Evolutionary conservation across 1,140 invertebrate genomes (phyloP).

Genomic region (Papilio glaucus): DNA sequence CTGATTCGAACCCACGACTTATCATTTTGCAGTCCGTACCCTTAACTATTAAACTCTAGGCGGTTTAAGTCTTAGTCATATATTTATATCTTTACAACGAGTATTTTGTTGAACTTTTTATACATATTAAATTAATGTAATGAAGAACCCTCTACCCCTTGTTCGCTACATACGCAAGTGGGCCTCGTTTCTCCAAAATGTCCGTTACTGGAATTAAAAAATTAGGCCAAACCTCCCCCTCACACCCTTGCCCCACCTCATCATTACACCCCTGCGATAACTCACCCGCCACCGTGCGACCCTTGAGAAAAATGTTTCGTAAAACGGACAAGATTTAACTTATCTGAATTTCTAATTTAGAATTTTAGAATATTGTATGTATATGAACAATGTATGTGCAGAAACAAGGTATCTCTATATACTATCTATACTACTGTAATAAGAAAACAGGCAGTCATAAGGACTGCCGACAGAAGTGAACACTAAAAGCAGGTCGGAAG

Average conservation of each 20-base stretch:
- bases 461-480: too few species aligned
- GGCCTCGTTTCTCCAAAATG: not conserved
- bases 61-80: too few species aligned
- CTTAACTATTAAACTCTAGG: too few species aligned
- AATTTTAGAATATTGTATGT: not conserved
- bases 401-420: too few species aligned
- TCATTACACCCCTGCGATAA: constrained; percentile 60
- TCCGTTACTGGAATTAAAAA: constrained; percentile 59
- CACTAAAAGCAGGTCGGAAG: too few species aligned
- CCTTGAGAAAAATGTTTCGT: constrained; percentile 82
- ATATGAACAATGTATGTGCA: not conserved
- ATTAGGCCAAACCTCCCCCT: constrained; percentile 68
- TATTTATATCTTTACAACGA: too few species aligned
- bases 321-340: constrained; percentile 78
- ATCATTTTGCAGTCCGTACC: too few species aligned
- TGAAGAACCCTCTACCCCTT: not conserved
- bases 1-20: too few species aligned
- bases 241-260: constrained; percentile 42
- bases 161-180: not conserved
- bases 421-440: too few species aligned
- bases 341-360: constrained; percentile 50
- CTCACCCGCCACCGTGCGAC: constrained; percentile 67
- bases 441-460: too few species aligned
- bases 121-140: not conserved
- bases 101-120: constrained; percentile 16